Evolutionary conservation across 2,797 vertebrate genomes (phyloP).

Genomic region (Rhinogobio ventralis): DNA sequence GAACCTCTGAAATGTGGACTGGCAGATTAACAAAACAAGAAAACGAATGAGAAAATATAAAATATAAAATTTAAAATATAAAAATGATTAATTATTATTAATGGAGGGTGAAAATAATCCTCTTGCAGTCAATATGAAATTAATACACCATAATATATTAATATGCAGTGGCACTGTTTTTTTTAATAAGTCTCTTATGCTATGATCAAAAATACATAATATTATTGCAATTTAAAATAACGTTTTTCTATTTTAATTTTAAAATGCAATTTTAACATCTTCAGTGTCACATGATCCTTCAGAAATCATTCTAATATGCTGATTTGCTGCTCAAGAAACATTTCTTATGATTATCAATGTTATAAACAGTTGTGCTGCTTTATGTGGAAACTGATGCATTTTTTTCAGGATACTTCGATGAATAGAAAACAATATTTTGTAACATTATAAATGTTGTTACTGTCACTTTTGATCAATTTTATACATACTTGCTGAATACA

Average conservation of each 20-base stretch:
- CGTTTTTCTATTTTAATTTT: background rate
- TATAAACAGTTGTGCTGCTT: background rate
- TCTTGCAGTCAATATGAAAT: slow-evolving; percentile 29
- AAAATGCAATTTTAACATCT: background rate
- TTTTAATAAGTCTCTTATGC: background rate
- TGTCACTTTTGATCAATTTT: background rate
- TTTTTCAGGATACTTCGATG: background rate
- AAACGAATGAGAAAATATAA: slow-evolving; percentile 33
- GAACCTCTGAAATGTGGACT: slow-evolving; percentile 70
- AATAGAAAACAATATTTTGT: slow-evolving; percentile 1
- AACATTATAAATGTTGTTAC: background rate
- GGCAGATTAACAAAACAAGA: slow-evolving; percentile 34
- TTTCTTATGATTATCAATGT: background rate
- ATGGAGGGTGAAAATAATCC: slow-evolving; percentile 65
- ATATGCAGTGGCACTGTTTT: slow-evolving; percentile 66
- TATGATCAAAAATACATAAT: background rate
- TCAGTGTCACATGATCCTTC: background rate
- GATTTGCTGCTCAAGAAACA: slow-evolving; percentile 31
- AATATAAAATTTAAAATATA: no score
- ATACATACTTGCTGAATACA: background rate
- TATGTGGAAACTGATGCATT: background rate
- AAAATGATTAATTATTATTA: no score
- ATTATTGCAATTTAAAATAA: background rate
- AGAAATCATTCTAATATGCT: background rate
- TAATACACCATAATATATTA: slow-evolving; percentile 59